Evolutionary conservation across 2,797 vertebrate genomes (phyloP).

Genomic region (Rhyacichthys aspro): DNA sequence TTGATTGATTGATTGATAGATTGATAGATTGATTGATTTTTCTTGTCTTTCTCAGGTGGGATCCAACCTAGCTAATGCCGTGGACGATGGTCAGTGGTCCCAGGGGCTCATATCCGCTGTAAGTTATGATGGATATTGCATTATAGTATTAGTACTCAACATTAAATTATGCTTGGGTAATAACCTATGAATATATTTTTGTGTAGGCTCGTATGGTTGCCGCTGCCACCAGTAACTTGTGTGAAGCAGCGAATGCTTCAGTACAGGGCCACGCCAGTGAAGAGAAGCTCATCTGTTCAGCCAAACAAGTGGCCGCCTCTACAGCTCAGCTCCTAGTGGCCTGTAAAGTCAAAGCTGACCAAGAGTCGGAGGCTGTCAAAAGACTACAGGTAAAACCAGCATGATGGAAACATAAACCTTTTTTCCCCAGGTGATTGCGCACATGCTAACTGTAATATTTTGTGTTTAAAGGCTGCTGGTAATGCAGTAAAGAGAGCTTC

Average conservation of each 20-base stretch:
- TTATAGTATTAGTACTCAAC: background rate
- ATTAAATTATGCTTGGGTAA: background rate
- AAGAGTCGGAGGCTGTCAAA: constrained; percentile 97
- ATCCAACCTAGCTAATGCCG: constrained; percentile 94
- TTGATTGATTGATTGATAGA: background rate
- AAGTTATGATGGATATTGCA: constrained; percentile 71
- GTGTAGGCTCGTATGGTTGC: constrained; percentile 94
- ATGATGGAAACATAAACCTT: background rate
- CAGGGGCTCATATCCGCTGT: constrained; percentile 98
- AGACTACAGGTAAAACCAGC: constrained; percentile 88
- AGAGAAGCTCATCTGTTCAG: constrained; percentile 98
- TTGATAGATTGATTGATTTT: background rate
- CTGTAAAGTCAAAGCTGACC: constrained; percentile 97
- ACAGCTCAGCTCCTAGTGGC: constrained; percentile 97
- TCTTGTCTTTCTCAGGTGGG: constrained; percentile 84
- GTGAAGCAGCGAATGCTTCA: constrained; percentile 96
- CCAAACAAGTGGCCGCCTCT: constrained; percentile 97
- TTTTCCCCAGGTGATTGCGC: background rate
- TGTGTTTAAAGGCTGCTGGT: constrained; percentile 86
- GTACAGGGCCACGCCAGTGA: constrained; percentile 98
- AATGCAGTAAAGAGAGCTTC: constrained; percentile 98
- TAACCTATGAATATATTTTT: background rate
- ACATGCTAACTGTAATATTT: constrained; percentile 12
- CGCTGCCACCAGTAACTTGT: constrained; percentile 96
- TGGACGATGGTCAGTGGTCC: constrained; percentile 98